Evolutionary conservation across 2,113 vertebrate species (phyloP).

Genomic region (Miniopterus natalensis): DNA sequence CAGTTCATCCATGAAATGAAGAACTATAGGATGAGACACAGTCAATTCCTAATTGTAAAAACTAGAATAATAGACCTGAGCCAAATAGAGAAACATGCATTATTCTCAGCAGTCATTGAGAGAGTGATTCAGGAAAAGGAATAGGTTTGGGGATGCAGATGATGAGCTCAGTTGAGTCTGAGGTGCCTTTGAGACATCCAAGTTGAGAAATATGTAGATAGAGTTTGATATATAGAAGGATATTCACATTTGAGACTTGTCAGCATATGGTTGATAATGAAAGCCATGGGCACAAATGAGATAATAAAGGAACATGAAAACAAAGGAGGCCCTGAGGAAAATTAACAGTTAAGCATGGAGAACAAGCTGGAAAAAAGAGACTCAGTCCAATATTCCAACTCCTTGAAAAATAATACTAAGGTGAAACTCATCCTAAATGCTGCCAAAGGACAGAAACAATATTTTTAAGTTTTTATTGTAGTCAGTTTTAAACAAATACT

Average conservation of each 20-base stretch:
- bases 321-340: neutral
- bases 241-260: neutral
- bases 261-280: neutral
- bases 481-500: neutral
- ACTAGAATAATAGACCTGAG: neutral
- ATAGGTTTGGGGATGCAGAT: neutral
- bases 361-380: neutral
- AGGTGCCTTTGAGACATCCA: neutral
- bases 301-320: neutral
- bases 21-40: neutral
- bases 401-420: neutral
- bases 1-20: slow-evolving; percentile 14
- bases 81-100: neutral
- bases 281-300: neutral
- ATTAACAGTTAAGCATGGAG: neutral
- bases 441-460: neutral
- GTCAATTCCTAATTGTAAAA: neutral
- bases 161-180: neutral
- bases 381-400: neutral
- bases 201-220: neutral
- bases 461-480: neutral
- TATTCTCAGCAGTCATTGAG: neutral
- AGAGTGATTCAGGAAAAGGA: neutral
- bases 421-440: neutral
- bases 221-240: neutral